Conservation (phyloP, 1,140 invertebrate species). For the Teleopsis dalmanni region DNA sequence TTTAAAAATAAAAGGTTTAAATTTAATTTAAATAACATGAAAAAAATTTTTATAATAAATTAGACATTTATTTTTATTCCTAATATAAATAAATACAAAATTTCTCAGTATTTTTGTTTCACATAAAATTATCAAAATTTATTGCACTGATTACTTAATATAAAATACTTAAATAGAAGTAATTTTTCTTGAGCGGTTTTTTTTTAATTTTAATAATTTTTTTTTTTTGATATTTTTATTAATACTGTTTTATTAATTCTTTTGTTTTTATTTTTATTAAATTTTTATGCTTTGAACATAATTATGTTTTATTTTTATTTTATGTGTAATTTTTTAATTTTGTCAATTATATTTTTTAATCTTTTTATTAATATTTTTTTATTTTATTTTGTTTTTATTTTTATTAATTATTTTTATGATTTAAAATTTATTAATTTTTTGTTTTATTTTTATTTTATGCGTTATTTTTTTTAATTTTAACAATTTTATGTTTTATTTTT, state of each 20-base stretch:
- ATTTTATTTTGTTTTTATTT: slow-evolving; percentile 1
- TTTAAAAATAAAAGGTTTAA: too few species aligned
- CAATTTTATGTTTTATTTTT: not conserved
- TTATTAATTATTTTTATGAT: too few species aligned
- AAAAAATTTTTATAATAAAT: too few species aligned
- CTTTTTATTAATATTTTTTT: not conserved
- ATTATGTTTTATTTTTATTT: not conserved
- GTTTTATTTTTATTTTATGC: not conserved
- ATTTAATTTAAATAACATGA: too few species aligned
- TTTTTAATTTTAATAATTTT: not conserved
- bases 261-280: not conserved
- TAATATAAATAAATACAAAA: too few species aligned
- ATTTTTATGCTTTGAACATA: not conserved
- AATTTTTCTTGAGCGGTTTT: not conserved
- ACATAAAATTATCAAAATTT: too few species aligned
- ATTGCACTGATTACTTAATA: too few species aligned
- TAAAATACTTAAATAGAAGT: too few species aligned
- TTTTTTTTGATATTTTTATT: not conserved
- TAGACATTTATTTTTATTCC: too few species aligned
- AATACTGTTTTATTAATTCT: not conserved
- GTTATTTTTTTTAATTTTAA: not conserved
- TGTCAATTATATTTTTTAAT: not conserved
- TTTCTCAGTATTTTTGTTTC: too few species aligned
- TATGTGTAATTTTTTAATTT: not conserved
- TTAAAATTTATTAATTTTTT: not conserved